phyloP scores from a whole-genome alignment of 2,797 vertebrate species.

The Phylloscopus collybita region DNA sequence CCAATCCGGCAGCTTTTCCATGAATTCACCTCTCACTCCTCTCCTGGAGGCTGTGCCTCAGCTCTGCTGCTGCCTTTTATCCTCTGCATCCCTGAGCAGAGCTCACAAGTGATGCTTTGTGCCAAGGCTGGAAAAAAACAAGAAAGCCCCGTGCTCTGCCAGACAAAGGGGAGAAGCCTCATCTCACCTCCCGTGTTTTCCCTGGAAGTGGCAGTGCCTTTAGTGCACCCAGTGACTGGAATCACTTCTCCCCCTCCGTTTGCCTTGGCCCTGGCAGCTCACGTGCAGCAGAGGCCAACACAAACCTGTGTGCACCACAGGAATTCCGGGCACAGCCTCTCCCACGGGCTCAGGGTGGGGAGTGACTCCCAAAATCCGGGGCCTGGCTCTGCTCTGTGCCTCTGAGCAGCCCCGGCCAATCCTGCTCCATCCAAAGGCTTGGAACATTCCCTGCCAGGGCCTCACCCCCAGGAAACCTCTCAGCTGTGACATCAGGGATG shows the following conservation, averaged over 20 bases:
- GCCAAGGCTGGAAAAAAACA: background rate
- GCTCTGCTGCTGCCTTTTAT: background rate
- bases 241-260: constrained; percentile 34
- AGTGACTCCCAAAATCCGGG: background rate
- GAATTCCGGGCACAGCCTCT: constrained; percentile 7
- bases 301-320: background rate
- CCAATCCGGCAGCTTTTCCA: background rate
- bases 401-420: fast-evolving
- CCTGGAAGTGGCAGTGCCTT: constrained; percentile 6
- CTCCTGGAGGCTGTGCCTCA: background rate
- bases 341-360: background rate
- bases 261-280: constrained; percentile 12
- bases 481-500: background rate
- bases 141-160: background rate
- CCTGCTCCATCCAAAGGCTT: background rate
- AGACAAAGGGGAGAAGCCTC: background rate
- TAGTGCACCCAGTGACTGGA: background rate
- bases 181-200: background rate
- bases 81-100: background rate
- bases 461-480: background rate
- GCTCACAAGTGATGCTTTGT: constrained; percentile 31
- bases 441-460: background rate
- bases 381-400: fast-evolving
- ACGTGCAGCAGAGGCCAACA: background rate
- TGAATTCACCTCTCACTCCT: background rate